Percentiles rank a stretch among this genome's conserved stretches.
These are phyloP conservation scores for Delia radicum DNA, from an alignment of 1,140 invertebrate species.

Conservation along the genomic window DNA sequence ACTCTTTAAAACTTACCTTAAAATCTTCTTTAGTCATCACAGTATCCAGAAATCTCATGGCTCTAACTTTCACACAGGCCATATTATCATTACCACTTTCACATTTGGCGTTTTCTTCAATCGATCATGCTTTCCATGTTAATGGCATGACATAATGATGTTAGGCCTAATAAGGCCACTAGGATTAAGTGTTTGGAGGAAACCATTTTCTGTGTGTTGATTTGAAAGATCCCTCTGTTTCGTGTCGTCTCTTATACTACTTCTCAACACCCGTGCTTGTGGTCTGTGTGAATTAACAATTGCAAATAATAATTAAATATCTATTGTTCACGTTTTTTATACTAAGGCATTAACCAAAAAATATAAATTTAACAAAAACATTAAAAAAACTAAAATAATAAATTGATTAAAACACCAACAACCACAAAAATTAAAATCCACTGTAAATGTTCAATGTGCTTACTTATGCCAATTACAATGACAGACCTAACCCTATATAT, in stretches of 20 bases:
- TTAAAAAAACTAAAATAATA: conserved; percentile 14
- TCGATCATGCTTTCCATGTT: conserved; percentile 70
- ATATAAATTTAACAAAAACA: neutral
- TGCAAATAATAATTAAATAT: conserved; percentile 56
- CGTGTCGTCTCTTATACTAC: neutral
- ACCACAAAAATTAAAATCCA: neutral
- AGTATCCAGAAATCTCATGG: conserved; percentile 73
- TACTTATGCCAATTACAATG: conserved; percentile 11
- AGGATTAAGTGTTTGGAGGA: conserved; percentile 32
- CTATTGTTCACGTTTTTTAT: conserved; percentile 57
- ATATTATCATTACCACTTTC: conserved; percentile 73
- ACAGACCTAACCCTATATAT: conserved; percentile 6
- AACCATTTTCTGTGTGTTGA: conserved; percentile 20
- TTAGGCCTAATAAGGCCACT: conserved; percentile 33
- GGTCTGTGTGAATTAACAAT: conserved; percentile 50
- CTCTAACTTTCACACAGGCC: conserved; percentile 78
- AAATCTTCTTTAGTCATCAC: conserved; percentile 76
- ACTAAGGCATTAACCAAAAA: conserved; percentile 34
- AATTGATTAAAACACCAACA: conserved; percentile 4
- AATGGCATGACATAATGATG: conserved; percentile 60
- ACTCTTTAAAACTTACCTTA: conserved; percentile 66
- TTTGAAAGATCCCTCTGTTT: neutral
- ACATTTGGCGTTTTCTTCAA: conserved; percentile 71
- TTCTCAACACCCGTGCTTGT: conserved; percentile 26
- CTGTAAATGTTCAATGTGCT: conserved; percentile 2